Evolutionary conservation across 92 coral and sea anemone genomes (phyloP), one percentile per base, ranked within the genome.

Genomic region (Porites divaricata): DNA sequence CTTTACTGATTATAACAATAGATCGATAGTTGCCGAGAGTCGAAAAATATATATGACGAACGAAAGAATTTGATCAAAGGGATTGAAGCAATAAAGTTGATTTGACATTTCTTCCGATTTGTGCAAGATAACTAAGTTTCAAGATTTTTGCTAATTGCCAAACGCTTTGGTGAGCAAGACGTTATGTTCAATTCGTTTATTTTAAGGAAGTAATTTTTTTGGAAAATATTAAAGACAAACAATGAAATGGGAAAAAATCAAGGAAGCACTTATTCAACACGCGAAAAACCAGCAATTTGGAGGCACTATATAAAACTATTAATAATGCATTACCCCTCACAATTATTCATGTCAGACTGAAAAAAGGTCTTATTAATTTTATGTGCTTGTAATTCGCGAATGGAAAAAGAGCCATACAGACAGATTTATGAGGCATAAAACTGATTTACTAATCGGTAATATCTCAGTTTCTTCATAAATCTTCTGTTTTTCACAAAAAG

Each of bases 151-250:
- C 54, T 77, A 63, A 77, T 77, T 62, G n/a, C 25, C 41, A 51
- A 14, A 48, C 52, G 58, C 72, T 16, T 63, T 41, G 59, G 20
- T 53, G 6, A 9, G 14, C 12, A 1, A 13, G 1, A 62, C 19
- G 35, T 8, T 77, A 41, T 77, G 62, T 62, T 51, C 70, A 45
- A 61, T 59, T 45, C 63, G 81, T 77, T 62, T 12, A 63, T 59
- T 1, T 1, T 23, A 63, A 51, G 72, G 81, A 63, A 48, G 70
- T 63, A n/a, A 50, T 49, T 77, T 63, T 15, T 63, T 74, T 63
- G 19, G 28, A 25, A 21, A 16, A 13, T 19, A 9, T 41, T 19
- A 19, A 63, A 62, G 20, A 57, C 24, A 63, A 63, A 48, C 20
- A 63, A 5, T 4, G 64, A 63, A 20, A 19, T 11, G 70, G 72